phyloP scores from a whole-genome alignment of 2,888 invertebrate genomes.

The Drosophila mimica region DNA sequence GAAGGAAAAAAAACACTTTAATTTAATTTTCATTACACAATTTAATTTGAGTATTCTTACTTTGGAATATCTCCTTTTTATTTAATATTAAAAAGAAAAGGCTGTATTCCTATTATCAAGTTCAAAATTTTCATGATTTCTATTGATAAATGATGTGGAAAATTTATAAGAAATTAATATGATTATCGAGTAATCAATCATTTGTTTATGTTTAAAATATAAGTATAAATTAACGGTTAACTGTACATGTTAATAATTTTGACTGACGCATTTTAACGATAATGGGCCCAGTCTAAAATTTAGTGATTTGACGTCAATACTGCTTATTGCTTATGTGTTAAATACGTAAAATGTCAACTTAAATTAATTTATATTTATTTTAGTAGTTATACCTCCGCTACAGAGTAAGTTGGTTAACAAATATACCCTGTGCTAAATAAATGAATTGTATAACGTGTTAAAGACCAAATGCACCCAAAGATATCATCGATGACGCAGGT shows the following conservation, averaged over 20 bases:
- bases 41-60: not conserved
- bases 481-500: not conserved
- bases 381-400: not conserved
- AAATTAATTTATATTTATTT: conserved; percentile 5
- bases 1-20: not conserved
- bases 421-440: not conserved
- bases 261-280: conserved; percentile 15
- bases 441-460: not conserved
- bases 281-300: not conserved
- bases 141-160: not conserved
- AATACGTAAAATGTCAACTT: conserved; percentile 1
- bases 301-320: not conserved
- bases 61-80: not conserved
- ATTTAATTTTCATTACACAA: not conserved
- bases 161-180: not conserved
- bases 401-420: not conserved
- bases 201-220: not conserved
- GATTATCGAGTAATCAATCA: not conserved
- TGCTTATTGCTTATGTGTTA: not conserved
- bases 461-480: not conserved
- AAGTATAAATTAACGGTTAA: not conserved
- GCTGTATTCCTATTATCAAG: not conserved
- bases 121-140: not conserved
- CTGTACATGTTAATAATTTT: not conserved
- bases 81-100: not conserved